Percentiles rank a stretch among this genome's conserved stretches.
Evolutionary conservation across 1,140 invertebrate species (phyloP).

Genomic region (Microplitis mediator): DNA sequence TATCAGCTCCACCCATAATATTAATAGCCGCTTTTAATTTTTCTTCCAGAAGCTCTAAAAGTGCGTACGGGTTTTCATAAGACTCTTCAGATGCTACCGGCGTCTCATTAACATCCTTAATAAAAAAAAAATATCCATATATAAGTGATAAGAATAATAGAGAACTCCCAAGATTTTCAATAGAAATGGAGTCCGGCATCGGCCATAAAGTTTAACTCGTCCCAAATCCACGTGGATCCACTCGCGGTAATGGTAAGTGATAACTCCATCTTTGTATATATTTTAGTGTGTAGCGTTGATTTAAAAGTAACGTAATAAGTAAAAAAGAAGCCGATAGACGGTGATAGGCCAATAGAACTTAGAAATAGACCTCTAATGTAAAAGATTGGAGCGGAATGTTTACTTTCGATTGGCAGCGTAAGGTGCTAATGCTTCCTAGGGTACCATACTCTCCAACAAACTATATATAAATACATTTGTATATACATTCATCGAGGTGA

Average conservation of each 20-base stretch:
- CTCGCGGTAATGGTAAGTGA: not conserved
- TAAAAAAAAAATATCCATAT: not conserved
- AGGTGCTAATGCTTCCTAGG: slow-evolving; percentile 43
- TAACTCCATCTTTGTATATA: not conserved
- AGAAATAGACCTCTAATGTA: not conserved
- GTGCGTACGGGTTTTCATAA: slow-evolving; percentile 47
- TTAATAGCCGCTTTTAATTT: slow-evolving; percentile 51
- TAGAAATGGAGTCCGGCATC: not conserved
- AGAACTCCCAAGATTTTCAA: not conserved
- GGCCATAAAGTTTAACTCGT: not conserved
- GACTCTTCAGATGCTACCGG: slow-evolving; percentile 51
- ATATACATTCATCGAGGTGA: slow-evolving; percentile 31
- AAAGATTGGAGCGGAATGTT: slow-evolving; percentile 32
- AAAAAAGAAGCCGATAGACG: not conserved
- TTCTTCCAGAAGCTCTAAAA: slow-evolving; percentile 54
- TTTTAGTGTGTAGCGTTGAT: not conserved
- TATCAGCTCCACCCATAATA: slow-evolving; percentile 45
- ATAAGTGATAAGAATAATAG: not conserved
- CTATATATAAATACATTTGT: too few species aligned
- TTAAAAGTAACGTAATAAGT: not conserved
- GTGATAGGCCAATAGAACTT: not conserved
- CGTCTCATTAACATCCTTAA: slow-evolving; percentile 50
- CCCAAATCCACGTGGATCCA: not conserved
- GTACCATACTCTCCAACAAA: not conserved
- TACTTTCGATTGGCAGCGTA: slow-evolving; percentile 39